Base-by-base conservation (phyloP, 2,113 vertebrate species). In the Lepus timidus region DNA sequence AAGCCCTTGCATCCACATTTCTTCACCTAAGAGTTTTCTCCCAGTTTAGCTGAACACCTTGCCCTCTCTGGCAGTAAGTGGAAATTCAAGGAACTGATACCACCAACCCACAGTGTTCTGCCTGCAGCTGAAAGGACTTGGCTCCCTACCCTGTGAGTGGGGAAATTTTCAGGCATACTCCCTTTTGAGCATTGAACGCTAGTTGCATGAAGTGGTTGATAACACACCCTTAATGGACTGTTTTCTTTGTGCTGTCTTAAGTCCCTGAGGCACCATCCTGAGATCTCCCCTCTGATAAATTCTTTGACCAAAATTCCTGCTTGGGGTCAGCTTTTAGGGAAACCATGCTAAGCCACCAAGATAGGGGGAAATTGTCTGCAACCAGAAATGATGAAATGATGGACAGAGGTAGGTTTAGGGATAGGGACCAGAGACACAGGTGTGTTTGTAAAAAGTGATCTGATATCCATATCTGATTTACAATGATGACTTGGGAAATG, bases 401-500 rank as follows among this genome's bases (percentile, higher is more conserved):
- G 17, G 70, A 79, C 62, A 92, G 78, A 95, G 81, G 49, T 85
- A 33, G 81, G 14, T 95, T 94, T 95, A 64, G 23, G 88, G 19
- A 33, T 13, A 91, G 13, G 78, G 61, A 52, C 27, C 9, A 25
- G 33, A 52, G 58, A 62, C 76, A n/a, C 83, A 55, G 76, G 95
- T 93, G 67, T 83, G 9, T 96, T 97, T 97, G 70, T 22, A 67
- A 96, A 95, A 94, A 65, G 33, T 17, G 51, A 93, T 90, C 96
- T 91, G 85, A 96, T 95, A 87, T 67, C 9, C 84, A 70, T 83
- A 93, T 55, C 61, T 85, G 44, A 93, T 93, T 86, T 93, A 88
- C 17, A 73, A 22, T 1, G 65, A 91, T 75, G 91, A 74, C 62
- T 92, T 96, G 92, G 85, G 96, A 96, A 97, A 96, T 97, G 97